Conservation (phyloP, 2,888 invertebrate species). For the Taphrorychus bicolor region DNA sequence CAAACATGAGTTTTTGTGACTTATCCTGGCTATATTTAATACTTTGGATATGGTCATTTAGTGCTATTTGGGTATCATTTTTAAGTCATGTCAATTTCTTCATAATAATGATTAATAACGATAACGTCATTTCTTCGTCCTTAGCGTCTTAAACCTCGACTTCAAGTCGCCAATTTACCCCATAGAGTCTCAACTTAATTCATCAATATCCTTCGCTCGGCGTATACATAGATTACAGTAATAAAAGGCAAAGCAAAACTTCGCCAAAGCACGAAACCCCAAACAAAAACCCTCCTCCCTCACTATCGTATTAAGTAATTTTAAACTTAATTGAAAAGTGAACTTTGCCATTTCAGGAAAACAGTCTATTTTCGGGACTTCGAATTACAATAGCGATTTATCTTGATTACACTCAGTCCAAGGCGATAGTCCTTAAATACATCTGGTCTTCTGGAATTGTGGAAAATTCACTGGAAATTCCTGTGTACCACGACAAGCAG, state of each 20-base stretch:
- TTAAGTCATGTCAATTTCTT: too few relatives aligned
- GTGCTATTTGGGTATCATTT: too few relatives aligned
- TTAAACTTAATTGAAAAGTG: neutral
- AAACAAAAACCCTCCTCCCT: neutral
- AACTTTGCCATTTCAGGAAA: neutral
- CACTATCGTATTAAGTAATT: neutral
- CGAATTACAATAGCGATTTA: neutral
- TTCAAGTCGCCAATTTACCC: neutral
- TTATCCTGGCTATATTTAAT: too few relatives aligned
- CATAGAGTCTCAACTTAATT: neutral
- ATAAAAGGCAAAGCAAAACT: neutral
- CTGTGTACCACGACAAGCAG: neutral
- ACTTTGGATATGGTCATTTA: too few relatives aligned
- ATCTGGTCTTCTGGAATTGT: neutral
- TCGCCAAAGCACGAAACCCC: neutral
- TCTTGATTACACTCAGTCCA: neutral
- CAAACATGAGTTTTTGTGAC: too few relatives aligned
- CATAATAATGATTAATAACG: too few relatives aligned
- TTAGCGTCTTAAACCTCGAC: neutral
- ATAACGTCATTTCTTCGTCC: too few relatives aligned
- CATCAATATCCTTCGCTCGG: neutral
- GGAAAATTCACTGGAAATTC: neutral
- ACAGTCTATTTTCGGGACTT: neutral
- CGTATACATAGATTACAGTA: neutral
- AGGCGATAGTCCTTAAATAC: neutral